phyloP scores from a whole-genome alignment of 2,888 invertebrate species.

The Stenolophus ochropezus region DNA sequence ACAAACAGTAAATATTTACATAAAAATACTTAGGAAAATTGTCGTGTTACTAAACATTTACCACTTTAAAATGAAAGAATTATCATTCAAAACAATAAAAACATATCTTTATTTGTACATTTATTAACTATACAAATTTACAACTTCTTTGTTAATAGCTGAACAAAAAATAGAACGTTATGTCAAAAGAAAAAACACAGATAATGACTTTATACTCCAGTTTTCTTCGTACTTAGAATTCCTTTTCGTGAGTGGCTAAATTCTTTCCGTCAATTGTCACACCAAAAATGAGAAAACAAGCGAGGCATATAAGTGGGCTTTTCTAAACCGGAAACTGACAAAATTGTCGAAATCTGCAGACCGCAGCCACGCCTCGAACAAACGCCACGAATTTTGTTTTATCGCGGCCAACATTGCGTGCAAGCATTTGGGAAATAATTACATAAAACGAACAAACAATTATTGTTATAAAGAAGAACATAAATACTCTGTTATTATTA shows the following conservation, averaged over 20 bases:
- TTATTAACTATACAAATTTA: conserved; percentile 21
- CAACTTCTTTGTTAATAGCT: conserved; percentile 15
- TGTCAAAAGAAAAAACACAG: not conserved
- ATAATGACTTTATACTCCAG: not conserved
- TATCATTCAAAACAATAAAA: conserved; percentile 23
- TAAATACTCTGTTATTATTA: conserved; percentile 15
- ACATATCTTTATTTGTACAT: conserved; percentile 23
- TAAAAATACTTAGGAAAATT: not conserved
- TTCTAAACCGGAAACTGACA: conserved; percentile 29
- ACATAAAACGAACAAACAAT: conserved; percentile 11
- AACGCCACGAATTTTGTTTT: conserved; percentile 23
- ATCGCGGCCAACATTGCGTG: conserved; percentile 10
- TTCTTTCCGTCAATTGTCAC: not conserved
- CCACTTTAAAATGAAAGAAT: conserved; percentile 13
- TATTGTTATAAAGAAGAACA: conserved; percentile 8
- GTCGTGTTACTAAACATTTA: not conserved
- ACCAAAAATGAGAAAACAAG: conserved; percentile 8
- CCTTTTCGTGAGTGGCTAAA: not conserved
- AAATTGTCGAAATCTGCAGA: conserved; percentile 33
- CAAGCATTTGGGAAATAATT: conserved; percentile 17
- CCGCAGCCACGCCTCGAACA: conserved; percentile 20
- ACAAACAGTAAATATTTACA: not conserved
- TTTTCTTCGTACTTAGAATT: not conserved
- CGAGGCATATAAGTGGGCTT: conserved; percentile 11
- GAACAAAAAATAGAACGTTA: conserved; percentile 2